phyloP scores from a whole-genome alignment of 1,140 invertebrate genomes.

The Drosophila willistoni region DNA sequence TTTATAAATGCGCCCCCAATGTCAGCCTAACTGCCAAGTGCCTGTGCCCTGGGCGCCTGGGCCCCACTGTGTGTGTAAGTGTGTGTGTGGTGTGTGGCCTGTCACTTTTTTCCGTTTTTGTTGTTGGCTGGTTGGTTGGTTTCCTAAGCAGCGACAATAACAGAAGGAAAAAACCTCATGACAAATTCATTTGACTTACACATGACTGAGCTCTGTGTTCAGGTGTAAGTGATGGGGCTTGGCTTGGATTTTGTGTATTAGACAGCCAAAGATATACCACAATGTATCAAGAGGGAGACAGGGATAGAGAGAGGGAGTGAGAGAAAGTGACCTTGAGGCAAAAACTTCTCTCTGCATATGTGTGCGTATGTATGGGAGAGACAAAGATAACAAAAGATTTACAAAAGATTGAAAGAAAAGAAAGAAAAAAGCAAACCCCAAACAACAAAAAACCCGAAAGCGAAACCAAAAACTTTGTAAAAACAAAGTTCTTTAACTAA shows the following conservation, averaged over 20 bases:
- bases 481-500: conserved; percentile 9
- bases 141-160: conserved; percentile 58
- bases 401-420: conserved; percentile 5
- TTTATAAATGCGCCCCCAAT: conserved; percentile 54
- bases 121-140: conserved; percentile 30
- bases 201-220: conserved; percentile 46
- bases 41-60: conserved; percentile 16
- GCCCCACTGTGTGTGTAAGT: not conserved
- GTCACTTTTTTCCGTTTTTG: conserved; percentile 40
- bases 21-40: conserved; percentile 49
- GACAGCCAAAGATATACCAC: conserved; percentile 1
- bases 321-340: conserved; percentile 19
- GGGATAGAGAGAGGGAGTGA: not conserved
- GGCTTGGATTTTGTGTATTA: conserved; percentile 21
- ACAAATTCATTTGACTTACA: conserved; percentile 71
- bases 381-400: conserved; percentile 12
- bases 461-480: conserved; percentile 9
- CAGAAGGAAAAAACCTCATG: conserved; percentile 63
- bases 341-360: conserved; percentile 3
- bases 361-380: not conserved
- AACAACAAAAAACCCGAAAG: not conserved
- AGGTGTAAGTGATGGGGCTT: conserved; percentile 13
- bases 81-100: conserved; percentile 32
- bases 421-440: not conserved
- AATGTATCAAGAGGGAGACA: not conserved